Conservation (phyloP, 1,140 invertebrate genomes). For the Drosophila melanogaster region DNA sequence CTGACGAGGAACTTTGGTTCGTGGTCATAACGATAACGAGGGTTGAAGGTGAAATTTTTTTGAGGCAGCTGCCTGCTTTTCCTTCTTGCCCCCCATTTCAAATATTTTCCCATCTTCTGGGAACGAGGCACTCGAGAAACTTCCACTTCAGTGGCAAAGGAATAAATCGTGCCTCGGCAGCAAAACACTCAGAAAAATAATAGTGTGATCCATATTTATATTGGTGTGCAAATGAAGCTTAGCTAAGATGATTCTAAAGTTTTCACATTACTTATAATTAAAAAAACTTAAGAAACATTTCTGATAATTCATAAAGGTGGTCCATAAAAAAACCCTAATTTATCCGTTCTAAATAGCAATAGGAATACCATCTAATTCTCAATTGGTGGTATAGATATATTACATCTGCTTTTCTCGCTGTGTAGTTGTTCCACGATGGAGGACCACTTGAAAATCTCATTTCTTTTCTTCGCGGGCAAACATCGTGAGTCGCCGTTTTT, state of each 20-base stretch:
- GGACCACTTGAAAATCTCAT: slow-evolving; percentile 50
- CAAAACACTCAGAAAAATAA: slow-evolving; percentile 2
- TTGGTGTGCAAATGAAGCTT: too few relatives aligned
- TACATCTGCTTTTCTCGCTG: not conserved
- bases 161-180: slow-evolving; percentile 47
- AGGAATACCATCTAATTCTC: too few relatives aligned
- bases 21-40: slow-evolving; percentile 32
- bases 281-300: too few relatives aligned
- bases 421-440: slow-evolving; percentile 37
- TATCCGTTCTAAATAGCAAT: too few relatives aligned
- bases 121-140: slow-evolving; percentile 59
- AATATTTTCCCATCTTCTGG: slow-evolving; percentile 35
- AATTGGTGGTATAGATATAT: too few relatives aligned
- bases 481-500: slow-evolving; percentile 52
- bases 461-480: slow-evolving; percentile 30
- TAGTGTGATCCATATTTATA: not conserved
- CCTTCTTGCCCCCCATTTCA: slow-evolving; percentile 30
- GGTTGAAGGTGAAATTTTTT: slow-evolving; percentile 39
- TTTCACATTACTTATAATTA: too few relatives aligned
- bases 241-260: too few relatives aligned
- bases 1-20: slow-evolving; percentile 29
- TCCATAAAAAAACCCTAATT: too few relatives aligned
- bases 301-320: too few relatives aligned
- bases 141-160: slow-evolving; percentile 58
- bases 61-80: slow-evolving; percentile 32